phyloP scores from a whole-genome alignment of 2,888 invertebrate genomes.

The Apotomis turbidana region DNA sequence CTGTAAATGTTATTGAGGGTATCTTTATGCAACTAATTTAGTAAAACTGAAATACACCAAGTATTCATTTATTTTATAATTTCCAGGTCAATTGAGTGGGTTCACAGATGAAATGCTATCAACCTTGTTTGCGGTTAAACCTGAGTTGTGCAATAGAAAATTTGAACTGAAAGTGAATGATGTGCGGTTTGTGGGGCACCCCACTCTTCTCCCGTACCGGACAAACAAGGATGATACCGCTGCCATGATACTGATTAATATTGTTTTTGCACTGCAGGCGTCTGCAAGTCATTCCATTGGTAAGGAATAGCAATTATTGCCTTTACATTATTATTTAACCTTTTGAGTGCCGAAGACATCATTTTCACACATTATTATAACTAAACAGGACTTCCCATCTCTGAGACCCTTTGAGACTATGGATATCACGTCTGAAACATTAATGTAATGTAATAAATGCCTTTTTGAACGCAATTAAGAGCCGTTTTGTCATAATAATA shows the following conservation, averaged over 20 bases:
- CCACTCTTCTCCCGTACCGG: slow-evolving; percentile 89
- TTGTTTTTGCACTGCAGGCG: slow-evolving; percentile 96
- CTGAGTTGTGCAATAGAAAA: slow-evolving; percentile 94
- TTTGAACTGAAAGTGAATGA: slow-evolving; percentile 98
- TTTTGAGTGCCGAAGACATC: no score
- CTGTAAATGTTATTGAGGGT: no score
- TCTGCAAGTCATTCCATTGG: slow-evolving; percentile 95
- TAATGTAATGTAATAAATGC: no score
- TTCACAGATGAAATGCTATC: slow-evolving; percentile 94
- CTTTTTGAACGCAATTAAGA: no score
- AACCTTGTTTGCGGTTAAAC: slow-evolving; percentile 95
- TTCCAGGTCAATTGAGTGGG: slow-evolving; percentile 86
- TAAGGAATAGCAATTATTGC: slow-evolving; percentile 53
- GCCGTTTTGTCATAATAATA: no score
- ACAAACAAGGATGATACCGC: slow-evolving; percentile 87
- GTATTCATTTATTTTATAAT: slow-evolving; percentile 14
- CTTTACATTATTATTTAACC: no score
- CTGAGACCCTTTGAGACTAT: no score
- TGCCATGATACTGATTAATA: slow-evolving; percentile 91
- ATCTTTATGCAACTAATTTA: no score
- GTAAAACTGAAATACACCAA: no score
- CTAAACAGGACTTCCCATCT: no score
- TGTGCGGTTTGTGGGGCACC: slow-evolving; percentile 97
- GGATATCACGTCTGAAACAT: no score
- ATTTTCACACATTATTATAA: no score